These are phyloP conservation scores for Myoxocephalus aenaeus DNA, from an alignment of 2,797 vertebrate genomes.

Conservation along the genomic window DNA sequence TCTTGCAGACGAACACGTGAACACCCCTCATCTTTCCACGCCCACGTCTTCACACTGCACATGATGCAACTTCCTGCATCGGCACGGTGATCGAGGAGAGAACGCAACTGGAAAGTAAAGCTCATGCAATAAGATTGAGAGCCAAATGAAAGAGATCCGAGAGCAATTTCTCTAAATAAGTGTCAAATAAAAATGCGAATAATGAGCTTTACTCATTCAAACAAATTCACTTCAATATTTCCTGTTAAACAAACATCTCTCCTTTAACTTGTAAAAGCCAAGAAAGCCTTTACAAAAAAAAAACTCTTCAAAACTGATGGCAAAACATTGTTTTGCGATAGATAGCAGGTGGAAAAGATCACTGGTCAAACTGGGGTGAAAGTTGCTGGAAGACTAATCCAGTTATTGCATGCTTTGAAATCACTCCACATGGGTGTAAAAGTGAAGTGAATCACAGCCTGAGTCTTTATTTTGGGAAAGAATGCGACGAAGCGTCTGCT, in stretches of 20 bases:
- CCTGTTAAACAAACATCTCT: background rate
- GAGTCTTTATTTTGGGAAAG: slow-evolving; percentile 22
- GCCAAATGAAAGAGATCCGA: background rate
- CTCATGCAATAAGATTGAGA: background rate
- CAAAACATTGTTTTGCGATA: background rate
- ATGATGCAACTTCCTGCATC: background rate
- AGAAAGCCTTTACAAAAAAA: slow-evolving; percentile 1
- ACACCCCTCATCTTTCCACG: background rate
- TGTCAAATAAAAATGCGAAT: background rate
- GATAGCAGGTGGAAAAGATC: slow-evolving; percentile 4
- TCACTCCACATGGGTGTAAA: slow-evolving; percentile 20
- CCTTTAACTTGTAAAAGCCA: background rate
- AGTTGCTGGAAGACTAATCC: slow-evolving; percentile 24
- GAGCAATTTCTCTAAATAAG: background rate
- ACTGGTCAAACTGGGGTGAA: slow-evolving; percentile 5
- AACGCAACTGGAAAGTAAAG: background rate
- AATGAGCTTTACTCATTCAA: background rate
- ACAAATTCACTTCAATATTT: background rate
- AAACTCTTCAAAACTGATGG: background rate
- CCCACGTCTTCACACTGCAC: background rate
- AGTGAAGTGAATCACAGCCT: slow-evolving; percentile 15
- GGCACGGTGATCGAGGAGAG: background rate
- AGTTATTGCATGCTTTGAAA: slow-evolving; percentile 32
- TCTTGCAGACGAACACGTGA: background rate
- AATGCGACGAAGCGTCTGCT: slow-evolving; percentile 28